Evolutionary conservation across 2,888 invertebrate genomes (phyloP).

Genomic region (Erynnis tages): DNA sequence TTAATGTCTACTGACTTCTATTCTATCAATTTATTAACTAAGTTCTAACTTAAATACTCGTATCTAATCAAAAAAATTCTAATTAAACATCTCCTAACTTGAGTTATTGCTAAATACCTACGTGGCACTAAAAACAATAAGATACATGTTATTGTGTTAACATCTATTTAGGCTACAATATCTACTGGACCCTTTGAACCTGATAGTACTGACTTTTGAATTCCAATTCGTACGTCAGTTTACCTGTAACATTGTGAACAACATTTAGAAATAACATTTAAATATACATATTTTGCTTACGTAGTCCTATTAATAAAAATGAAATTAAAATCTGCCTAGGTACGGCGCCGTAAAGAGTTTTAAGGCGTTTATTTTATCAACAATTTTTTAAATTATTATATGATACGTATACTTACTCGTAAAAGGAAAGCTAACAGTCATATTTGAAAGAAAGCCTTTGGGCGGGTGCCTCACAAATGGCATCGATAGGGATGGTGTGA

Average conservation of each 20-base stretch:
- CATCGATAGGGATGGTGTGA: slow-evolving; percentile 90
- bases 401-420: slow-evolving; percentile 85
- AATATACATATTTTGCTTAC: background rate
- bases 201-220: slow-evolving; percentile 62
- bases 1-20: too few species aligned
- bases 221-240: slow-evolving; percentile 55
- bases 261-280: background rate
- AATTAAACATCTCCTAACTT: too few species aligned
- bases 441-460: slow-evolving; percentile 91
- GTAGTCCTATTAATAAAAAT: too few species aligned
- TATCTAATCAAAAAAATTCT: too few species aligned
- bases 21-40: too few species aligned
- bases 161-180: slow-evolving; percentile 19
- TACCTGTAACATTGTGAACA: slow-evolving; percentile 53
- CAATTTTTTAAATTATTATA: too few species aligned
- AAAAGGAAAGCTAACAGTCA: slow-evolving; percentile 91
- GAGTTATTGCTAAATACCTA: slow-evolving; percentile 13
- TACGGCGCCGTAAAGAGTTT: too few species aligned
- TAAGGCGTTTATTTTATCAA: too few species aligned
- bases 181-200: slow-evolving; percentile 39
- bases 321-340: too few species aligned
- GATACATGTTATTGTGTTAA: slow-evolving; percentile 19
- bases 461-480: slow-evolving; percentile 93
- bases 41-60: too few species aligned
- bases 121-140: slow-evolving; percentile 10